Base-by-base conservation (phyloP, 1,140 invertebrate species). In the Drosophila dunni region DNA sequence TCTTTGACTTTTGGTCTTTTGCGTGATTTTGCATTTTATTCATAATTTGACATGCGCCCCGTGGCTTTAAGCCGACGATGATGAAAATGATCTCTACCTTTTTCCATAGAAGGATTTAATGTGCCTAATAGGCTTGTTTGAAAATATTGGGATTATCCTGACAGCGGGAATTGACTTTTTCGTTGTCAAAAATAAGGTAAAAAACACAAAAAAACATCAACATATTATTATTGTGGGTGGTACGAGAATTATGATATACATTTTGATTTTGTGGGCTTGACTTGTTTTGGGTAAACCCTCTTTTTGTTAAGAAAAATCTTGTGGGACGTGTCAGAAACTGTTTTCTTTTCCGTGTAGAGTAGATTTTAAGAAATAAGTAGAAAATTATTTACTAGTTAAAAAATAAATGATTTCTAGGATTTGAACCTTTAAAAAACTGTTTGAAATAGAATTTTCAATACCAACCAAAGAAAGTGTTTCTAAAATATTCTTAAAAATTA, bases 11-110 rank as follows among this genome's bases (percentile, higher is more conserved):
- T 75, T 84, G 69, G 48, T 89, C 17, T 89, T 29, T 78, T 89
- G 78, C 85, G 78, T 90, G 85, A 90, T 85, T 90, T 81, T 90
- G 85, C 85, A 85, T 85, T 89, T 90, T 90, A 90, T 90, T 85
- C 69, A 90, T 88, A 91, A 90, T 88, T 91, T 90, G 90, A 91
- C 90, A 83, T 91, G 90, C 83, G 83, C 86, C 86, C 90, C 90
- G 83, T 86, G 81, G 90, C 90, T 91, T 29, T 74, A 91, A 85
- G 77, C 90, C 81, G 90, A 88, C 74, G 90, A 91, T 91, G 86
- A 91, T 91, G 90, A 91, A 89, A 90, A 90, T 82, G 78, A 90
- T 91, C 67, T 75, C 50, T 63, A 57, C 36, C 71, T 70, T 80
- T 29, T 91, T 89, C 78, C 77, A 81, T 71, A 84, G 90, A 91